phyloP scores from a whole-genome alignment of 2,113 vertebrate genomes.

The Petromus typicus region DNA sequence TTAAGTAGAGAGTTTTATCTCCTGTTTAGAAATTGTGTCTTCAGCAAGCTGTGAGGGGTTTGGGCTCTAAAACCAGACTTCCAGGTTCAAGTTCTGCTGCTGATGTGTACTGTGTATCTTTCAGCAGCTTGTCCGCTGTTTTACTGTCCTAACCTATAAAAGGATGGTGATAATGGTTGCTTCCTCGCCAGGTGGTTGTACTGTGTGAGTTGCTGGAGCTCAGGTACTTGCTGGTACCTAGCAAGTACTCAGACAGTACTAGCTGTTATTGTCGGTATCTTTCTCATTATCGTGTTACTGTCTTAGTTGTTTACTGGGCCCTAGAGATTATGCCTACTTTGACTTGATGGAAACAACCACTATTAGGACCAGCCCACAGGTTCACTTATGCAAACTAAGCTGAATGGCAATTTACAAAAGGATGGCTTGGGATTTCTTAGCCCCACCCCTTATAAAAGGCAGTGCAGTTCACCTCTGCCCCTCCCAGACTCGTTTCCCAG shows the following conservation, averaged over 20 bases:
- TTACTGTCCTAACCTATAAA: background rate
- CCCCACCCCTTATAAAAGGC: constrained; percentile 65
- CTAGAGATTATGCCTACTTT: background rate
- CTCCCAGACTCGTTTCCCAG: constrained; percentile 63
- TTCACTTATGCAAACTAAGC: constrained; percentile 42
- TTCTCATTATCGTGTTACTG: background rate
- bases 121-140: background rate
- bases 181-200: background rate
- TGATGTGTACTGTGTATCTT: background rate
- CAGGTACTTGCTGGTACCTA: too few species aligned
- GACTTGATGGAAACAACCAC: background rate
- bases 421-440: constrained; percentile 42
- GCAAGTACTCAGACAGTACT: background rate
- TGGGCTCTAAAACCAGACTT: background rate
- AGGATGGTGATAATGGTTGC: background rate
- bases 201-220: background rate
- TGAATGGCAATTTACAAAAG: background rate
- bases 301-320: background rate
- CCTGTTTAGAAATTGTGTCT: background rate
- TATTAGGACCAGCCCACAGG: background rate
- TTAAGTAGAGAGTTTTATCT: background rate
- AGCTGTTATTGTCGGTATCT: background rate
- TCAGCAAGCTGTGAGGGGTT: background rate
- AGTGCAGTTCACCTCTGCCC: constrained; percentile 1
- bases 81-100: background rate